Evolutionary conservation across 92 coral and sea anemone genomes (phyloP), one percentile per base, ranked within the genome.

Genomic region (Paragorgia papillata): DNA sequence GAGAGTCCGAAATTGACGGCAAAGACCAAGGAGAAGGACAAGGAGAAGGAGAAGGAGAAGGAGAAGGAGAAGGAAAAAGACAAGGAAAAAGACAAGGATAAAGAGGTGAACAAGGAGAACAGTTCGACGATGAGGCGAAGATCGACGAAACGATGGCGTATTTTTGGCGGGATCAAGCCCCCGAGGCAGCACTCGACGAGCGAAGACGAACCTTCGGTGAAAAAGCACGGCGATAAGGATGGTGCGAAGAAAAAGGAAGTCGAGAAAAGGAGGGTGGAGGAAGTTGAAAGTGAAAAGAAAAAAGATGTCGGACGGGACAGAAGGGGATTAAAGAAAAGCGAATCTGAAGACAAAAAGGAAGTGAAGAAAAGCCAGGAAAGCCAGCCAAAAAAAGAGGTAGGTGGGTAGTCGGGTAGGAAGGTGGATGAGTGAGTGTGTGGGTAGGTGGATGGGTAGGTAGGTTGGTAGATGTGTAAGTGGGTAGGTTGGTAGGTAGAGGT

Each of bases 31-130:
- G 63, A 51, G 28, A 67, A 82, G 19, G 73, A 75, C 25, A 73
- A 61, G 44, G 74, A 74, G 54, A 60, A 82, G n/a, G 67, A 82
- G 62, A 69, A 74, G 28, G 49, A 74, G 9, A 49, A 48, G 48
- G 65, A 18, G 54, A 83, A 66, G 18, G 64, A 59, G 13, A 69
- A 54, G 46, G 63, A 51, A n/a, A 69, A 74, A 29, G 49, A 74
- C 18, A 49, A 48, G 48, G 65, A 18, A 39, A 83, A 66, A 10
- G 64, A 59, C 17, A 69, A 54, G 46, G 63, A 51, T 37, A 67
- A 82, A 12, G 73, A 75, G 17, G 79, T 50, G 44, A 82, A 74
- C 66, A 60, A 82, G n/a, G 67, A 82, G 2, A 55, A 71, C 54
- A 71, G 78, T 10, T 21, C 20, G 32, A 31, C 31, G 1, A 71